Evolutionary conservation across 2,797 vertebrate species (phyloP), one percentile per base, ranked within the genome.

Genomic region (Podarcis lilfordi): DNA sequence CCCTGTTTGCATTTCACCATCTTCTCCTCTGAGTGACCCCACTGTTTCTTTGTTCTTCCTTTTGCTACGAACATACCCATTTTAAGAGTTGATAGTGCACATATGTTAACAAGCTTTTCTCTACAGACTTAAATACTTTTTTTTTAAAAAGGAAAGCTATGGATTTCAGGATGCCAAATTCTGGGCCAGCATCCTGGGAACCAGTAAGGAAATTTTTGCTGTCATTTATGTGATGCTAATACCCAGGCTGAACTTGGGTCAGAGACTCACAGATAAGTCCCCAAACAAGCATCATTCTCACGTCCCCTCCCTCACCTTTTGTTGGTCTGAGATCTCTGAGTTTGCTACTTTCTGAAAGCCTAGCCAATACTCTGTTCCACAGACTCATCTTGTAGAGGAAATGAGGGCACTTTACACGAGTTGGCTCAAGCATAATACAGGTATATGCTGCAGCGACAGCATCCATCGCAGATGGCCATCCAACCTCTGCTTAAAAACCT

Each of bases 161-260:
- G 40, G 43, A 13, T 89, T 45, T 68, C 61, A 59, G 71, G 84
- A 69, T 89, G 71, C 72, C 10, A 2, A 23, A 6, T 82, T 75
- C 68, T 80, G 9, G 71, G 68, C 25, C 81, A 37, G 40, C 78
- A 75, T 85, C 77, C 78, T 76, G 83, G 83, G 40, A 68, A 75
- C 4, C 43, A 72, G 71, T 89, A 81, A 81, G n/a, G 72, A 68
- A 40, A 68, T 35, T 81, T 80, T 23, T 32, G 23, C 68, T 80
- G 15, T 85, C 75, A 55, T 19, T 8, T 84, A 27, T 21, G 59
- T 68, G n/a, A 76, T 40, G 27, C 21, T 84, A 13, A 74, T 85
- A 29, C 35, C 74, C 9, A 37, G 29, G 43, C 45, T 61, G 69
- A 75, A 64, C 21, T 21, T 66, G 32, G n/a, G 75, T 2, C 68